phyloP scores from a whole-genome alignment of 2,797 vertebrate species.

The Thunnus albacares region DNA sequence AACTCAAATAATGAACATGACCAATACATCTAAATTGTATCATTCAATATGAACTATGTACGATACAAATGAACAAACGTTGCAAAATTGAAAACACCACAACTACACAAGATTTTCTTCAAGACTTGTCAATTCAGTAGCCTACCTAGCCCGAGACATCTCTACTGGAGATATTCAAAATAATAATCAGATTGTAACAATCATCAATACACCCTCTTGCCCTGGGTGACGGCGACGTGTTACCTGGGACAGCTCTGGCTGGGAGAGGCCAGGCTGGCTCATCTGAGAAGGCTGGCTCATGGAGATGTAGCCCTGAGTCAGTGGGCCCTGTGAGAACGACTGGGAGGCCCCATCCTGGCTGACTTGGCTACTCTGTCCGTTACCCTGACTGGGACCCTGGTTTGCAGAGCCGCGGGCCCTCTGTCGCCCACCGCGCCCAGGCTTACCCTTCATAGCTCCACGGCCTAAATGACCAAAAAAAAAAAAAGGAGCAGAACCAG shows the following conservation, averaged over 20 bases:
- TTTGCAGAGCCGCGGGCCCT: slow-evolving; percentile 91
- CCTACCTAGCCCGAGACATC: background rate
- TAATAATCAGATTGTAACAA: background rate
- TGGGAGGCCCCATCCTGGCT: slow-evolving; percentile 97
- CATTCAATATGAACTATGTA: background rate
- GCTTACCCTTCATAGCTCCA: slow-evolving; percentile 94
- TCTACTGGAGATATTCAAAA: background rate
- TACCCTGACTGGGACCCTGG: slow-evolving; percentile 90
- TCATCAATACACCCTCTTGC: background rate
- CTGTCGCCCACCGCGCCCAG: slow-evolving; percentile 94
- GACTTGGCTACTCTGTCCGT: slow-evolving; percentile 92
- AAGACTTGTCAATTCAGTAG: too few species aligned
- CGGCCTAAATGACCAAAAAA: slow-evolving; percentile 85
- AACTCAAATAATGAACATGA: background rate
- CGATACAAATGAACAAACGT: background rate
- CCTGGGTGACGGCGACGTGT: background rate
- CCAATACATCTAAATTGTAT: background rate
- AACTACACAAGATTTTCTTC: too few species aligned
- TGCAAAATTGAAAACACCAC: too few species aligned
- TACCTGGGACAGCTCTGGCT: slow-evolving; percentile 98
- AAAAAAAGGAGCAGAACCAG: background rate
- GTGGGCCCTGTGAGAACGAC: slow-evolving; percentile 97
- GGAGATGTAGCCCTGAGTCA: slow-evolving; percentile 98
- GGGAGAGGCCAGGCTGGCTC: slow-evolving; percentile 99
- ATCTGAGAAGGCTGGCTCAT: slow-evolving; percentile 99